Percentiles rank a stretch among this genome's conserved stretches.
These are phyloP conservation scores for Bradynema listronoti DNA, from an alignment of 1,140 invertebrate genomes.

Conservation along the genomic window DNA sequence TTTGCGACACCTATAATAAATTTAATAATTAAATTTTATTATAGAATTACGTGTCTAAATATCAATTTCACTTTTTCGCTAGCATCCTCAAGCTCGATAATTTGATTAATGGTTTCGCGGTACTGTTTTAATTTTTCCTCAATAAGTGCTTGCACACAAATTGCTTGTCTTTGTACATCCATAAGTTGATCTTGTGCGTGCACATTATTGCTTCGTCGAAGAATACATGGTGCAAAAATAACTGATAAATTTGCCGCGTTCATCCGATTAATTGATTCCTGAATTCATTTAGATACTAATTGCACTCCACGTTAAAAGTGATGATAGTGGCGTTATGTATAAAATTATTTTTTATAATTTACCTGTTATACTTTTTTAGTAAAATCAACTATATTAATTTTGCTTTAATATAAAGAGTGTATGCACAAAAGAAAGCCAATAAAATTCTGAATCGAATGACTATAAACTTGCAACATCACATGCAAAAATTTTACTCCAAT, in stretches of 20 bases:
- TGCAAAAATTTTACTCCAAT: too few relatives aligned
- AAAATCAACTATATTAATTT: too few relatives aligned
- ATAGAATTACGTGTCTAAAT: neutral
- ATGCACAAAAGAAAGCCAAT: too few relatives aligned
- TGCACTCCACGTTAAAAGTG: too few relatives aligned
- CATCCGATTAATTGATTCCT: slow-evolving; percentile 85
- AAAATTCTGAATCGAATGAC: too few relatives aligned
- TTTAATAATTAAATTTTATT: neutral
- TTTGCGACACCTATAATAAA: slow-evolving; percentile 32
- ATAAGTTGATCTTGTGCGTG: slow-evolving; percentile 79
- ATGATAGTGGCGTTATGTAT: too few relatives aligned
- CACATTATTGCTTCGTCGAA: slow-evolving; percentile 74
- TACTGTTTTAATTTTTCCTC: slow-evolving; percentile 71
- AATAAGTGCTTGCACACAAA: slow-evolving; percentile 78
- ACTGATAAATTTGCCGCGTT: slow-evolving; percentile 80
- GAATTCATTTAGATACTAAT: slow-evolving; percentile 68
- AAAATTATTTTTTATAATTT: too few relatives aligned
- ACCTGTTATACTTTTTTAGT: too few relatives aligned
- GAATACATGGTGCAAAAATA: slow-evolving; percentile 86
- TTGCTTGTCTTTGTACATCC: slow-evolving; percentile 34
- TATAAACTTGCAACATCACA: too few relatives aligned
- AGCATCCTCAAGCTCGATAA: slow-evolving; percentile 72
- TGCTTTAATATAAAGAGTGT: too few relatives aligned
- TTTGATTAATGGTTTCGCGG: slow-evolving; percentile 73
- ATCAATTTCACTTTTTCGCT: slow-evolving; percentile 48